Evolutionary conservation across 1,140 invertebrate genomes (phyloP).

Genomic region (Lepidurus packardi): DNA sequence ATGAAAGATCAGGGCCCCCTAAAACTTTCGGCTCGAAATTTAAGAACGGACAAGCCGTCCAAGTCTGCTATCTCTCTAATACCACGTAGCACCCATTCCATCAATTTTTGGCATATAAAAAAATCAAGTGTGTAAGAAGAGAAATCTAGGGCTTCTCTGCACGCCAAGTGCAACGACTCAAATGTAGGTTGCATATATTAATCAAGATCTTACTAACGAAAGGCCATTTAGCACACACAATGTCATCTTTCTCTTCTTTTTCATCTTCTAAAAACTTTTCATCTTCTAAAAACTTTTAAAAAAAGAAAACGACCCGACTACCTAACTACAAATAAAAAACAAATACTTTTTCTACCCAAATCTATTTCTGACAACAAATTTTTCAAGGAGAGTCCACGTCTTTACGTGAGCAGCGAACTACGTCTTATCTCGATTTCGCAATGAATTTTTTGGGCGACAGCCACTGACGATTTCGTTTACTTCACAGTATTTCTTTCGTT

Average conservation of each 20-base stretch:
- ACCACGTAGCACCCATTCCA: neutral
- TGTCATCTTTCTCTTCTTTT: neutral
- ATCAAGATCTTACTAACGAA: neutral
- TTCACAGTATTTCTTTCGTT: neutral
- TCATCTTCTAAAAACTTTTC: neutral
- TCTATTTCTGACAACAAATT: neutral
- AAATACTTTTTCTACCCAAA: neutral
- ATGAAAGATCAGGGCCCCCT: neutral
- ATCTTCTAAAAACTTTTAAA: too few species aligned
- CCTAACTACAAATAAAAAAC: too few species aligned
- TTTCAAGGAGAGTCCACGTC: neutral
- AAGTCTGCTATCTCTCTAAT: neutral
- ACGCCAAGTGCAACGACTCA: slow-evolving; percentile 5
- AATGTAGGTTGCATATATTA: slow-evolving; percentile 15
- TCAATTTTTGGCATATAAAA: neutral
- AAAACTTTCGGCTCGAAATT: neutral
- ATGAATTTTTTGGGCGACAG: neutral
- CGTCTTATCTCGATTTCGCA: slow-evolving; percentile 5
- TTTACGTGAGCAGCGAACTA: neutral
- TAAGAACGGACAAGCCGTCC: slow-evolving; percentile 9
- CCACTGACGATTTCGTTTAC: neutral
- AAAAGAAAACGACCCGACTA: too few species aligned
- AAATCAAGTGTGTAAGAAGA: slow-evolving; percentile 12
- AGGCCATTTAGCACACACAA: neutral
- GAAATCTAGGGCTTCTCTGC: neutral